These are phyloP conservation scores for Achroia grisella DNA, from an alignment of 1,140 invertebrate species.

Conservation along the genomic window DNA sequence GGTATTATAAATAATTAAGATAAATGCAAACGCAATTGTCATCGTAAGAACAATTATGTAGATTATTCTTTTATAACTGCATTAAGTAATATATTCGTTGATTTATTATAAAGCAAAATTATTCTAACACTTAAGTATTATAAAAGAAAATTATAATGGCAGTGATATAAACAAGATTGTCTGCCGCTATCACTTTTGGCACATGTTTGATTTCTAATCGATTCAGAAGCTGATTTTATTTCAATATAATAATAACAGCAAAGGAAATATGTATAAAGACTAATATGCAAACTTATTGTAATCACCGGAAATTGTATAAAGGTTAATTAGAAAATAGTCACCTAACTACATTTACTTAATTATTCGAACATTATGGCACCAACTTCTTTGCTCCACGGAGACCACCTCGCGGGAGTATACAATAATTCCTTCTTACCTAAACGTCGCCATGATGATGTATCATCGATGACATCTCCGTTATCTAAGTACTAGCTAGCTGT, in stretches of 20 bases:
- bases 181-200: constrained; percentile 36
- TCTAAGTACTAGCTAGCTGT: constrained; percentile 29
- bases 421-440: constrained; percentile 13
- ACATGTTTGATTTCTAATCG: constrained; percentile 22
- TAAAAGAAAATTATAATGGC: constrained; percentile 34
- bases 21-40: constrained; percentile 39
- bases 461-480: no score
- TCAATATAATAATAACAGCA: constrained; percentile 8
- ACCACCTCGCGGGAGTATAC: constrained; percentile 10
- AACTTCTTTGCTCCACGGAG: constrained; percentile 22
- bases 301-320: constrained; percentile 4
- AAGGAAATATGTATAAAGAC: not conserved
- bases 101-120: constrained; percentile 19
- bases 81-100: constrained; percentile 31
- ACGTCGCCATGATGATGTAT: no score
- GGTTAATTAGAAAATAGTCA: constrained; percentile 35
- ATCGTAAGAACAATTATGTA: constrained; percentile 14
- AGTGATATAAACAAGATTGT: constrained; percentile 33
- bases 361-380: constrained; percentile 56
- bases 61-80: not conserved
- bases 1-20: constrained; percentile 23
- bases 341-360: constrained; percentile 45
- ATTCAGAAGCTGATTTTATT: not conserved
- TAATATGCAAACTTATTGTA: not conserved
- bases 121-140: constrained; percentile 18